Conservation (phyloP, 2,888 invertebrate species). For the Stramonita haemastoma region DNA sequence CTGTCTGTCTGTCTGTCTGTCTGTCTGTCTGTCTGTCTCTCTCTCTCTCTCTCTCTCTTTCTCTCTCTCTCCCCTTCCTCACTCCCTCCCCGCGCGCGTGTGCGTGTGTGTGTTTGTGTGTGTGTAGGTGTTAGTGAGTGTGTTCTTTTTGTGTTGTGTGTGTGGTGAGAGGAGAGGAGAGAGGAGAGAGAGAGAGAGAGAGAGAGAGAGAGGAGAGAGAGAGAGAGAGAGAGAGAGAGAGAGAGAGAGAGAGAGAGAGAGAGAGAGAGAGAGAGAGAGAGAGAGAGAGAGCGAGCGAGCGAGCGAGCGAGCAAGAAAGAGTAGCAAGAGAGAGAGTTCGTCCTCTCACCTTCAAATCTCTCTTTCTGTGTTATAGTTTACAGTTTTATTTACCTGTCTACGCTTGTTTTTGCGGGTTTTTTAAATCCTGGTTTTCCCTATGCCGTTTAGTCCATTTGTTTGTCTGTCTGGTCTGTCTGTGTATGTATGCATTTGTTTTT, state of each 20-base stretch:
- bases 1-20: not conserved
- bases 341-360: not conserved
- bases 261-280: not conserved
- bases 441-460: too few species aligned
- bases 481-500: too few species aligned
- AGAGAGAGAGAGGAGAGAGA: not conserved
- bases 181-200: not conserved
- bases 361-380: not conserved
- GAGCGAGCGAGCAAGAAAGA: not conserved
- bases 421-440: not conserved
- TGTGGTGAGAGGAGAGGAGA: not conserved
- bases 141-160: too few species aligned
- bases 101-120: too few species aligned
- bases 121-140: too few species aligned
- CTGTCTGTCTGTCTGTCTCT: not conserved
- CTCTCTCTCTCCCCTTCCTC: not conserved
- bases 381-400: not conserved
- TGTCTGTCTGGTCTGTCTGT: too few species aligned
- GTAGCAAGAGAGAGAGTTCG: too few species aligned
- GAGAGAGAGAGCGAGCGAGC: not conserved
- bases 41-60: not conserved
- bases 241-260: constrained; percentile 11
- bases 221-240: constrained; percentile 9
- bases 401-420: not conserved
- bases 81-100: too few species aligned